A percentile compares a stretch with the other conserved stretches of the same genome.
These are phyloP conservation scores for Endotricha flammealis DNA, from an alignment of 2,888 invertebrate species.

Conservation along the genomic window DNA sequence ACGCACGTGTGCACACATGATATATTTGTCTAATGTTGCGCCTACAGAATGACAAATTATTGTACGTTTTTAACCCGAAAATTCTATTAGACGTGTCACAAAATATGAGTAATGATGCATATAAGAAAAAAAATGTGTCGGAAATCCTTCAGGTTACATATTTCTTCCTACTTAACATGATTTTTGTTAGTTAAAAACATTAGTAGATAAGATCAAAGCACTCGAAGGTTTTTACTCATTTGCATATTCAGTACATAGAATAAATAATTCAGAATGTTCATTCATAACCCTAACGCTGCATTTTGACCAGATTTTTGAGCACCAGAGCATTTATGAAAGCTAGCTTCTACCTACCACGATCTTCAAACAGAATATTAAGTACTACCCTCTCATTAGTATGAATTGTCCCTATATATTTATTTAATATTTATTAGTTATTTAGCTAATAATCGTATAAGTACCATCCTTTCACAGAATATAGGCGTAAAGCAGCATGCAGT, in stretches of 20 bases:
- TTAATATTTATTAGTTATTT: no score
- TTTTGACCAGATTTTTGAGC: no score
- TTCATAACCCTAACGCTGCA: no score
- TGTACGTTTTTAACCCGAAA: background rate
- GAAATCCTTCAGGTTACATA: constrained; percentile 11
- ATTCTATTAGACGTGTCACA: constrained; percentile 8
- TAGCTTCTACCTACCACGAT: no score
- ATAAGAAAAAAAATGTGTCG: constrained; percentile 8
- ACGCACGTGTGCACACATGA: no score
- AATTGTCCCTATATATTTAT: no score
- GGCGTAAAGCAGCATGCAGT: no score
- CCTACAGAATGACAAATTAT: background rate
- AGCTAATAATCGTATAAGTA: no score
- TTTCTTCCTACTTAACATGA: constrained; percentile 15
- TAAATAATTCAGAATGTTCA: background rate
- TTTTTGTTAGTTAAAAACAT: constrained; percentile 10
- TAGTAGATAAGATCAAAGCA: constrained; percentile 15
- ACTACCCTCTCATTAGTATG: no score
- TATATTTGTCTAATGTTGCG: background rate
- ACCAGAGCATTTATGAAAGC: no score
- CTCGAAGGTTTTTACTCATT: constrained; percentile 14
- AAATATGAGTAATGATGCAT: constrained; percentile 13
- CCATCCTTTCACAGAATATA: no score
- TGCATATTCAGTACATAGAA: constrained; percentile 9
- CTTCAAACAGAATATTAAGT: no score